These are phyloP conservation scores for Choristoneura rosaceana DNA, from an alignment of 2,888 invertebrate species.

Conservation along the genomic window DNA sequence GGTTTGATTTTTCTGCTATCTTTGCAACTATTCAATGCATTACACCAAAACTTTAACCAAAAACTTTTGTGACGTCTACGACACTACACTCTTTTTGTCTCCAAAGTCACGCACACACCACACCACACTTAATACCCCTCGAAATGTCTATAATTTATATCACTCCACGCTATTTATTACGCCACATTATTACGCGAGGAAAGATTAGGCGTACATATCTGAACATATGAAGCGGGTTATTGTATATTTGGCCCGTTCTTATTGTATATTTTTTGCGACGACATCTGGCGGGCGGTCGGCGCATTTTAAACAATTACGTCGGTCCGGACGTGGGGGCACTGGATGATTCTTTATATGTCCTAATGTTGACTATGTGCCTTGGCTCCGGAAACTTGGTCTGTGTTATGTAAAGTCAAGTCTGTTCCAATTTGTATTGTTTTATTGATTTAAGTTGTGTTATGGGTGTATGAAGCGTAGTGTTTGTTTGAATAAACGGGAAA, in stretches of 20 bases:
- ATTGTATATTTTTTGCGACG: conserved; percentile 56
- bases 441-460: neutral
- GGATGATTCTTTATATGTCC: conserved; percentile 28
- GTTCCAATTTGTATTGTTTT: neutral
- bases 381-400: neutral
- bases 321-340: conserved; percentile 16
- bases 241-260: conserved; percentile 48
- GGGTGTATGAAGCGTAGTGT: too few species aligned
- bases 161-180: conserved; percentile 29
- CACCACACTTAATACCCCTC: conserved; percentile 17
- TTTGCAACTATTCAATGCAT: neutral
- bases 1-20: neutral
- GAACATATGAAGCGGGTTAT: conserved; percentile 37
- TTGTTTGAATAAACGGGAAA: too few species aligned
- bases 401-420: neutral
- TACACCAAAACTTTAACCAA: neutral
- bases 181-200: conserved; percentile 22
- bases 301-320: conserved; percentile 63
- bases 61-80: neutral
- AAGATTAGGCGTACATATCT: conserved; percentile 37
- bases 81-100: conserved; percentile 1
- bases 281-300: conserved; percentile 61
- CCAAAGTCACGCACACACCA: conserved; percentile 18
- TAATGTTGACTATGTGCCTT: neutral
- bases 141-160: conserved; percentile 42